Conservation (phyloP, 2,797 vertebrate species). For the Luscinia megarhynchos region DNA sequence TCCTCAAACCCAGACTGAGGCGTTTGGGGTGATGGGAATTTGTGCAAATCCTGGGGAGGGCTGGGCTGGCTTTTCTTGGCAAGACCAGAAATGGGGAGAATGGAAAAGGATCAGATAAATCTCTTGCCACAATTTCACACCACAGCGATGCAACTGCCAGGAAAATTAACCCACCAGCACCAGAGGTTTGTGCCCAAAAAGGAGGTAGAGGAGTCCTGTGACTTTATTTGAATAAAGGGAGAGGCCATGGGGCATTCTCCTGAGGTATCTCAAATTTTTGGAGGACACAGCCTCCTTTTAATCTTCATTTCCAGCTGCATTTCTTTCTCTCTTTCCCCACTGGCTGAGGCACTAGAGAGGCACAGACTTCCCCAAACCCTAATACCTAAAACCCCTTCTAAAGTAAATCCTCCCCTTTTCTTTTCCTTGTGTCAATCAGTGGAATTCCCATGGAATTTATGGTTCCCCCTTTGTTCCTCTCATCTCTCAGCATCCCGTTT, state of each 20-base stretch:
- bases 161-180: accelerated
- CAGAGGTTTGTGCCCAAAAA: background rate
- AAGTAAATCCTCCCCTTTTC: too few relatives aligned
- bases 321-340: background rate
- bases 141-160: accelerated
- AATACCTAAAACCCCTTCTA: background rate
- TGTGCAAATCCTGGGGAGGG: accelerated
- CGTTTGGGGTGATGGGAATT: background rate
- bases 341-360: background rate
- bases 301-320: background rate
- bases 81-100: background rate
- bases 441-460: background rate
- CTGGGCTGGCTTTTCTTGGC: background rate
- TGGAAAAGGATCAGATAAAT: background rate
- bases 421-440: background rate
- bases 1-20: accelerated
- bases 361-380: background rate
- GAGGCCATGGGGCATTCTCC: background rate
- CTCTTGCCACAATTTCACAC: accelerated
- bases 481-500: background rate
- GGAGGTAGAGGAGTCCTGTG: background rate
- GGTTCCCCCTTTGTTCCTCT: background rate
- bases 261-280: background rate
- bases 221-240: accelerated
- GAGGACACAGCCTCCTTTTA: background rate